These are phyloP conservation scores for Baronia brevicornis DNA, from an alignment of 2,888 invertebrate species.

Conservation along the genomic window DNA sequence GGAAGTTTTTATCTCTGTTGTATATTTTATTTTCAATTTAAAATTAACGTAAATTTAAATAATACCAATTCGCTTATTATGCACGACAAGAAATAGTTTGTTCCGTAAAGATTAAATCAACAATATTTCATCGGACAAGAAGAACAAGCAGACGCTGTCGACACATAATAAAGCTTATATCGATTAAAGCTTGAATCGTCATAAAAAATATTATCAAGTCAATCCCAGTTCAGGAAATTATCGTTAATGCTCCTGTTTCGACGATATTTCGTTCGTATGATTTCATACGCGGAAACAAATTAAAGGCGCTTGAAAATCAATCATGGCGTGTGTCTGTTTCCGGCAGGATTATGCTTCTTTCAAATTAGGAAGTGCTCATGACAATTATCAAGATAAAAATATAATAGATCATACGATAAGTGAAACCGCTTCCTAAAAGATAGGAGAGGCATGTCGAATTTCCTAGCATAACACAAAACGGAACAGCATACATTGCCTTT, in stretches of 20 bases:
- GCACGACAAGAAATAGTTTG: too few relatives aligned
- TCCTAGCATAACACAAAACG: conserved; percentile 1
- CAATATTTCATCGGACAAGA: conserved; percentile 1
- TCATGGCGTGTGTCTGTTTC: conserved; percentile 46
- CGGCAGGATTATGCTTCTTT: conserved; percentile 56
- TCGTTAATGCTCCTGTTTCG: conserved; percentile 32
- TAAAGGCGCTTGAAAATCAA: conserved; percentile 46
- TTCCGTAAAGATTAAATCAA: too few relatives aligned
- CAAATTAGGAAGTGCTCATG: conserved; percentile 62
- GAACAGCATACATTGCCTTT: conserved; percentile 36
- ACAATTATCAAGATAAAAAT: conserved; percentile 50
- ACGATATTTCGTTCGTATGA: conserved; percentile 40
- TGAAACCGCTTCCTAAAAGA: conserved; percentile 62
- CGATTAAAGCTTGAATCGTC: conserved; percentile 12
- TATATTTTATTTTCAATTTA: too few relatives aligned
- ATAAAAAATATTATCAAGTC: conserved; percentile 27
- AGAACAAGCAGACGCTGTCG: neutral
- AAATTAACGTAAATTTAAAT: too few relatives aligned
- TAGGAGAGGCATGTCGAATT: conserved; percentile 19
- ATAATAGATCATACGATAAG: conserved; percentile 45
- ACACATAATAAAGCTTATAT: conserved; percentile 10
- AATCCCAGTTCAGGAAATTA: conserved; percentile 26
- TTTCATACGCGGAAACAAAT: conserved; percentile 60
- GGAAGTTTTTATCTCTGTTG: too few relatives aligned
- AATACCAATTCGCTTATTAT: too few relatives aligned